These are phyloP conservation scores for Xenopus laevis DNA, from an alignment of 2,113 vertebrate species.

Conservation along the genomic window DNA sequence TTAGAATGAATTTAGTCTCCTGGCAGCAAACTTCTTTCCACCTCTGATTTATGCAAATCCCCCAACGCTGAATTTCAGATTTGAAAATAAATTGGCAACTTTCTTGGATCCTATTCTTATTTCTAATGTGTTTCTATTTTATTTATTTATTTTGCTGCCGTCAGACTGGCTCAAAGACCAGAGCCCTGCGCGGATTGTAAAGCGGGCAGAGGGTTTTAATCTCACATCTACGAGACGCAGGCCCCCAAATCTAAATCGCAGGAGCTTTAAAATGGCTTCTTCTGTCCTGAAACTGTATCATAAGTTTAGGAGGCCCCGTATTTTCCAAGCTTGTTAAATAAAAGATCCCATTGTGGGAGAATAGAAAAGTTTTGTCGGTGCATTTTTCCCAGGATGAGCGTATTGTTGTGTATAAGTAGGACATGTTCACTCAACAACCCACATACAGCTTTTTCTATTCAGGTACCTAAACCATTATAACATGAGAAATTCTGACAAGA, in stretches of 20 bases:
- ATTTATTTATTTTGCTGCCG: too few relatives aligned
- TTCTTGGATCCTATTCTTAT: conserved; percentile 1
- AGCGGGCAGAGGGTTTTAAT: conserved; percentile 16
- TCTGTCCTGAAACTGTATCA: not conserved
- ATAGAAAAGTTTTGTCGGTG: not conserved
- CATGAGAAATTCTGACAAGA: too few relatives aligned
- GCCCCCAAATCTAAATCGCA: conserved; percentile 16
- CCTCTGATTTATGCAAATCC: conserved; percentile 66
- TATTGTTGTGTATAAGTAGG: not conserved
- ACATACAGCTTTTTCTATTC: too few relatives aligned
- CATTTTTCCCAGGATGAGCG: not conserved
- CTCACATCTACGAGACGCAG: conserved; percentile 17
- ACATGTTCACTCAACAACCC: not conserved
- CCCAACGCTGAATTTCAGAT: conserved; percentile 57
- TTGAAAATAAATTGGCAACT: conserved; percentile 61
- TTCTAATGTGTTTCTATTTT: not conserved
- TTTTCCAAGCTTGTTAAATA: not conserved
- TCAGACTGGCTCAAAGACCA: not conserved
- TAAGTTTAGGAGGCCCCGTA: not conserved
- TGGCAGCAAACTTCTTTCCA: conserved; percentile 53
- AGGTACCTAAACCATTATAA: too few relatives aligned
- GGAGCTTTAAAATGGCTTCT: conserved; percentile 15
- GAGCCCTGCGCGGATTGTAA: not conserved
- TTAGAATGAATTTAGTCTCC: conserved; percentile 54
- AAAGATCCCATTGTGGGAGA: not conserved